These are phyloP conservation scores for Ophraella communa DNA, from an alignment of 2,888 invertebrate genomes.

Conservation along the genomic window DNA sequence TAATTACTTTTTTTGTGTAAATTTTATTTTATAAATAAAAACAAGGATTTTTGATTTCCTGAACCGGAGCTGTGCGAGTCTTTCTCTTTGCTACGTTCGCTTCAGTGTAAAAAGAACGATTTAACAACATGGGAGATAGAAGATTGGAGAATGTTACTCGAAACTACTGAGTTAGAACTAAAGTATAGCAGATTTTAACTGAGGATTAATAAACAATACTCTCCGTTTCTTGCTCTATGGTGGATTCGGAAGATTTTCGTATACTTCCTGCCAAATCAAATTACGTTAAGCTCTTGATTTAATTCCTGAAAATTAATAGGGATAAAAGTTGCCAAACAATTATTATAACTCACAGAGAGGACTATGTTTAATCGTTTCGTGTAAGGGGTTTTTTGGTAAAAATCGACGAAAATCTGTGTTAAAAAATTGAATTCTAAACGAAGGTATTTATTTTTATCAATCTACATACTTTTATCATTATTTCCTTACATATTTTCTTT, in stretches of 20 bases:
- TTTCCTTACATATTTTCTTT: no score
- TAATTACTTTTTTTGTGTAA: not conserved
- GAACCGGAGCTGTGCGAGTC: not conserved
- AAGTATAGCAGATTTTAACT: slow-evolving; percentile 44
- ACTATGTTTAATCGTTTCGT: no score
- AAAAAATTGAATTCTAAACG: no score
- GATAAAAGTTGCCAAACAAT: slow-evolving; percentile 41
- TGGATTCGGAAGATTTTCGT: slow-evolving; percentile 36
- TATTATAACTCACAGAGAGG: slow-evolving; percentile 29
- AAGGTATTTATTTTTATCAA: no score
- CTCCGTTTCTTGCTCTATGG: slow-evolving; percentile 36
- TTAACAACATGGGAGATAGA: slow-evolving; percentile 15
- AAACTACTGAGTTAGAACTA: slow-evolving; percentile 43
- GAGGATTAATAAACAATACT: slow-evolving; percentile 46
- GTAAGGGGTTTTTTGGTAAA: no score
- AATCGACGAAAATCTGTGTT: no score
- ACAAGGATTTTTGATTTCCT: not conserved
- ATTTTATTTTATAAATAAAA: not conserved
- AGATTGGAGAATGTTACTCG: slow-evolving; percentile 41
- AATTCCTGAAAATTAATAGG: slow-evolving; percentile 40
- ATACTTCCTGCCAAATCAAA: slow-evolving; percentile 39
- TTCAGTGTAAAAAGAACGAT: slow-evolving; percentile 31
- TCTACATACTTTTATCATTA: no score
- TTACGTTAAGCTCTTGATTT: slow-evolving; percentile 37
- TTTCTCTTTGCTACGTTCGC: not conserved